Percentiles rank a stretch among this genome's conserved stretches.
Conservation (phyloP, 2,888 invertebrate genomes). For the Dorcus hopei region DNA sequence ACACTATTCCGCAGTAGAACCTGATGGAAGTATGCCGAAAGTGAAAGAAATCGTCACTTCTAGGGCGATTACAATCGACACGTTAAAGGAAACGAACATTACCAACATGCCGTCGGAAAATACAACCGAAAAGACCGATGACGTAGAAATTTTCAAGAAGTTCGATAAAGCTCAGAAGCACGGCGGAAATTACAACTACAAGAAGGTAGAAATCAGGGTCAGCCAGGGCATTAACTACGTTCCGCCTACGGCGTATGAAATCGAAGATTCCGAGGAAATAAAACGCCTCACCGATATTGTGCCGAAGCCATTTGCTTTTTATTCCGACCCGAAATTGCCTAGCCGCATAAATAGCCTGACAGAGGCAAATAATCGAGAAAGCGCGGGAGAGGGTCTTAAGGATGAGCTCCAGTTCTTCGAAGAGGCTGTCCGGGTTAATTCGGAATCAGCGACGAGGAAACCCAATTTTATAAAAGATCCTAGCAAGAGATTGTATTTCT, state of each 20-base stretch:
- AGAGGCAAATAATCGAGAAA: constrained; percentile 13
- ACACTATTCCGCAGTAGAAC: neutral
- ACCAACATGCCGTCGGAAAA: neutral
- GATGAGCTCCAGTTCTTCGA: constrained; percentile 21
- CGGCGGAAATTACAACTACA: constrained; percentile 32
- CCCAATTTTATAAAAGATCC: constrained; percentile 44
- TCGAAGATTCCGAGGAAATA: constrained; percentile 10
- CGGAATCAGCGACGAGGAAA: constrained; percentile 17
- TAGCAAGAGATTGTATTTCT: constrained; percentile 45
- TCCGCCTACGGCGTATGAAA: constrained; percentile 9
- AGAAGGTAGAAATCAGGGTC: constrained; percentile 13
- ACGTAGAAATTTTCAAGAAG: constrained; percentile 29
- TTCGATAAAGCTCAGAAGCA: constrained; percentile 30
- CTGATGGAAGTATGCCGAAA: neutral
- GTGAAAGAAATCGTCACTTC: neutral
- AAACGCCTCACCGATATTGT: constrained; percentile 33
- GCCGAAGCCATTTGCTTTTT: constrained; percentile 37
- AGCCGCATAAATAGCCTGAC: constrained; percentile 35
- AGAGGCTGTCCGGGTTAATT: constrained; percentile 4
- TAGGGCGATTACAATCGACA: constrained; percentile 8
- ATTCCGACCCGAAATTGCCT: constrained; percentile 37
- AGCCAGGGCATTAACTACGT: neutral
- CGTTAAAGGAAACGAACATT: constrained; percentile 5
- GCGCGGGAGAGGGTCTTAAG: constrained; percentile 12
- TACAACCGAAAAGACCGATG: constrained; percentile 1